Evolutionary conservation across 2,797 vertebrate genomes (phyloP).

Genomic region (Gallinago stenura): DNA sequence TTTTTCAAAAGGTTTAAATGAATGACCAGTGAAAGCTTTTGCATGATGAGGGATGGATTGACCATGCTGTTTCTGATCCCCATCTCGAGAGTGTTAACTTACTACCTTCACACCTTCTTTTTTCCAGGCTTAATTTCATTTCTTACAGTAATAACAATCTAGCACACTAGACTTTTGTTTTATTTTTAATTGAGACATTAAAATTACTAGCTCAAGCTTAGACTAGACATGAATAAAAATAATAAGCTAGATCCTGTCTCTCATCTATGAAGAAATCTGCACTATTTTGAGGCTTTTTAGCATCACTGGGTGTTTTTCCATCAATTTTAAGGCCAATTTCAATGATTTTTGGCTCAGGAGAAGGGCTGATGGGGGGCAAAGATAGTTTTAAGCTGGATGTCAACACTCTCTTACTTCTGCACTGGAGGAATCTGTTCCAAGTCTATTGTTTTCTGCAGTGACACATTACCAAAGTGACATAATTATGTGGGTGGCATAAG

Average conservation of each 20-base stretch:
- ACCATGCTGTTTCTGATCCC: neutral
- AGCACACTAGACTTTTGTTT: neutral
- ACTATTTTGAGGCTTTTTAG: neutral
- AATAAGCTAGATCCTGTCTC: neutral
- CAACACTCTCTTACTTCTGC: neutral
- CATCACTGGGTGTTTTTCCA: neutral
- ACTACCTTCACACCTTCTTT: neutral
- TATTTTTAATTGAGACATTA: neutral
- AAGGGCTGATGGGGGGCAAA: neutral
- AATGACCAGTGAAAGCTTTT: neutral
- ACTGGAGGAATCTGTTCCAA: neutral
- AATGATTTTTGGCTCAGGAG: neutral
- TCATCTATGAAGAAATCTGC: neutral
- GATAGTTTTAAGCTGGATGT: neutral
- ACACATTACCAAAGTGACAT: neutral
- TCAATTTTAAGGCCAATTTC: neutral
- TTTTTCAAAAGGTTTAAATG: neutral
- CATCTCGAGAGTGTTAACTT: neutral
- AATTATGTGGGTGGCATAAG: neutral
- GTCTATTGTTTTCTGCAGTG: neutral
- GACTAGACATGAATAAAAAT: neutral
- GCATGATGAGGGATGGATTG: neutral
- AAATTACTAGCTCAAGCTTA: neutral
- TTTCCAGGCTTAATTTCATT: neutral
- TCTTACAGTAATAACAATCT: neutral